Base-by-base conservation (phyloP, 2,888 invertebrate genomes). In the Vanessa cardui region DNA sequence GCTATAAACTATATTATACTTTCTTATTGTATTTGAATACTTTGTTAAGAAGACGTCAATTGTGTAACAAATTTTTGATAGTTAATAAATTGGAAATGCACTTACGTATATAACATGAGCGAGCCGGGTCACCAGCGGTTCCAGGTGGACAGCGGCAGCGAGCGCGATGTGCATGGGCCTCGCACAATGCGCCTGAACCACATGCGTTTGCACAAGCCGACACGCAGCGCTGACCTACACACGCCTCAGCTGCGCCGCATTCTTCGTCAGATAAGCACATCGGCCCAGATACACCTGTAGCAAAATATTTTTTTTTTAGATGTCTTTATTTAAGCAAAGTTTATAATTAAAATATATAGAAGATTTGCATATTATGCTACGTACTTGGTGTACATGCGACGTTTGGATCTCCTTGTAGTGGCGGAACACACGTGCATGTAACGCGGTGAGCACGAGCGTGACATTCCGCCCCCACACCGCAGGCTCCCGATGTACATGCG, bases 71-170 rank as follows among this genome's bases (percentile, higher is more conserved):
- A 1, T 9, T 18, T 49, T 20, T 18, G 9, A 18, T 1, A 18
- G 9, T 7, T 18, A 9, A 9, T 18, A 18, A 15, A 7, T 31
- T 16, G 4, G 58, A 3, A n/a, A 7, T 64, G 58, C 9, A 91
- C 95, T 95, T 94, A 98, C 98, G 97, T 94, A 96, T 96, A 83
- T 96, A 97, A 81, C 98, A 98, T 73, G 95, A 94, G 26, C 95
- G 88, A 86, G 97, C 96, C 45, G 98, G 98, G 86, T 98, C 96
- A 71, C 98, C 98, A 62, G 97, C 97, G 91, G 96, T 97, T 72
- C 96, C 97, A 60, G 95, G 94, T 20, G 96, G 96, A 83, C 98
- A 98, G 79, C 94, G 94, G 85, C 98, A 98, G 21, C 95, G 95
- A 6, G 98, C 97, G 74, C 97, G 95, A 82, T 97, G 97, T 76